Conservation (phyloP, 1,140 invertebrate genomes). For the Sarcophaga bullata region DNA sequence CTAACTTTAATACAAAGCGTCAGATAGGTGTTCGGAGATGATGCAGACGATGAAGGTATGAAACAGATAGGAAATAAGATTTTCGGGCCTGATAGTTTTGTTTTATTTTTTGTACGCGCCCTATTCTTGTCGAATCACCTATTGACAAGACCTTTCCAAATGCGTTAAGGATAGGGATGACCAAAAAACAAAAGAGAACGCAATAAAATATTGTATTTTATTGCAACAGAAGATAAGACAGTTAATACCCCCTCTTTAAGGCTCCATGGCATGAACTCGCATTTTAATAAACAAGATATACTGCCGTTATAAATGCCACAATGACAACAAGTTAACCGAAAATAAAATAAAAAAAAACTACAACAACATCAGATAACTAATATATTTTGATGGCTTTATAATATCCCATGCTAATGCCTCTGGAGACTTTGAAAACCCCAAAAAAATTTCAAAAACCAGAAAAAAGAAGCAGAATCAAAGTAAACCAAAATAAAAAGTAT, state of each 20-base stretch:
- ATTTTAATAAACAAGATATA: slow-evolving; percentile 5
- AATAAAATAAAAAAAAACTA: not conserved
- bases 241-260: slow-evolving; percentile 16
- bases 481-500: no score
- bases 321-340: no score
- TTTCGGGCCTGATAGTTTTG: not conserved
- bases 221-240: not conserved
- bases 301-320: no score
- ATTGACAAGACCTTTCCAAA: not conserved
- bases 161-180: not conserved
- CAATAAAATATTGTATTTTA: slow-evolving; percentile 12
- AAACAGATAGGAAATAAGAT: slow-evolving; percentile 9
- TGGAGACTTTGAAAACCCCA: not conserved
- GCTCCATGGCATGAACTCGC: not conserved
- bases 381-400: slow-evolving; percentile 16
- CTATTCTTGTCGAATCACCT: no score
- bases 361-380: not conserved
- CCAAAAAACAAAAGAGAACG: not conserved
- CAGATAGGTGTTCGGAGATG: no score
- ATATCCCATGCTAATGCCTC: not conserved
- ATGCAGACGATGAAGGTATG: no score
- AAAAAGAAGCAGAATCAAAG: no score
- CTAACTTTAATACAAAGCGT: no score
- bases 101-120: not conserved
- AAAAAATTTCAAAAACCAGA: not conserved